Base-by-base conservation (phyloP, 2,113 vertebrate genomes). In the Pterocles gutturalis region DNA sequence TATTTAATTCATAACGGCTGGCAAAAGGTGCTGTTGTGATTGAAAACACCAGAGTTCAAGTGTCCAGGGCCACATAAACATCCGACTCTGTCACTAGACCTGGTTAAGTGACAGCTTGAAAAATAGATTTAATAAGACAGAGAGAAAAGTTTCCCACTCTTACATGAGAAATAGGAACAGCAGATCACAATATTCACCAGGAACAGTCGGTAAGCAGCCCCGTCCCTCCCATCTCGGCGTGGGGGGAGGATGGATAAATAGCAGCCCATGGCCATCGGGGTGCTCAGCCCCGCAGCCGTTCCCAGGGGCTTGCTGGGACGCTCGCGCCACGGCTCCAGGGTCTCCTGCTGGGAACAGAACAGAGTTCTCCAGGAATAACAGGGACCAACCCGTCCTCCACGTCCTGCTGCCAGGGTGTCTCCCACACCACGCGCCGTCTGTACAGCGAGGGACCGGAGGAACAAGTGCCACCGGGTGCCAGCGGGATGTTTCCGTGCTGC, bases 1-100 rank as follows among this genome's bases (percentile, higher is more conserved):
- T 97, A 97, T 97, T 98, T 98, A 99, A 99, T 98, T 98, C 95
- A 93, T 97, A 98, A 94, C 97, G 95, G 98, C 98, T 99, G 99
- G 96, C 93, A 86, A 96, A 95, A 98, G 97, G 98, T 83, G 96
- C 93, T 96, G 97, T 92, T 83, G 93, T 98, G 97, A 99, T 98
- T 98, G 97, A 97, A 98, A 98, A 97, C 97, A 98, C 96, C 92
- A 77, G 93, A 95, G 97, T 97, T 97, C 88, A 93, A 97, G 97
- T 92, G 94, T 95, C 97, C 93, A 87, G 94, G 92, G 96, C 96
- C 96, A 88, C 90, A 43, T 98, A 96, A 98, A 97, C 97, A 97
- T 98, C 97, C 96, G 94, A 89, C 93, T 97, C 96, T 91, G 93
- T 85, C 97, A 95, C 93, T 79, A 85, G 97, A 79, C 97, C 97